Percentiles rank a stretch among this genome's conserved stretches.
Conservation (phyloP, 2,888 invertebrate genomes). For the Diploptera punctata region DNA sequence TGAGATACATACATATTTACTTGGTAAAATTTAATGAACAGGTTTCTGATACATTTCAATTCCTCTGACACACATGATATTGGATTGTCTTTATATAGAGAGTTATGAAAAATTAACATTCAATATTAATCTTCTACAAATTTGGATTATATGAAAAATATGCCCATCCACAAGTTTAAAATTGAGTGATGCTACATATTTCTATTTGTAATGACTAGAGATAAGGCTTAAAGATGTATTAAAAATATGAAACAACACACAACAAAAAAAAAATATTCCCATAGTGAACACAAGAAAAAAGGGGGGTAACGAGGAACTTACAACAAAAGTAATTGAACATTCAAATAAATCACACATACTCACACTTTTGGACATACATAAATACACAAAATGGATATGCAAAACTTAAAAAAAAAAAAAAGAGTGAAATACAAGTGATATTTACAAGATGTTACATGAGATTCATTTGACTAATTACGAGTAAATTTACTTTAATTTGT, state of each 20-base stretch:
- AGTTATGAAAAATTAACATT: too few relatives aligned
- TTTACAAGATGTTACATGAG: neutral
- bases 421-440: neutral
- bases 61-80: too few relatives aligned
- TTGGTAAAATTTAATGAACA: too few relatives aligned
- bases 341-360: too few relatives aligned
- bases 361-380: too few relatives aligned
- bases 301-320: too few relatives aligned
- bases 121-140: too few relatives aligned
- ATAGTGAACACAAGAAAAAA: neutral
- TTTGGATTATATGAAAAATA: neutral
- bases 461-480: neutral
- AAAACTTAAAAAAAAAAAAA: neutral
- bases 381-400: neutral
- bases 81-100: slow-evolving; percentile 3
- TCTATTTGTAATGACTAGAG: neutral
- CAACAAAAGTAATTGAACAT: too few relatives aligned
- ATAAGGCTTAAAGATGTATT: neutral
- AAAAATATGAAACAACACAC: neutral
- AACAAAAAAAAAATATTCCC: neutral
- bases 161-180: neutral
- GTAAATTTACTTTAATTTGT: neutral
- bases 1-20: too few relatives aligned
- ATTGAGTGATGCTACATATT: neutral
- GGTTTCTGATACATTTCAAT: too few relatives aligned